Base-by-base conservation (phyloP, 2,113 vertebrate species). In the Astatoreochromis straeleni region DNA sequence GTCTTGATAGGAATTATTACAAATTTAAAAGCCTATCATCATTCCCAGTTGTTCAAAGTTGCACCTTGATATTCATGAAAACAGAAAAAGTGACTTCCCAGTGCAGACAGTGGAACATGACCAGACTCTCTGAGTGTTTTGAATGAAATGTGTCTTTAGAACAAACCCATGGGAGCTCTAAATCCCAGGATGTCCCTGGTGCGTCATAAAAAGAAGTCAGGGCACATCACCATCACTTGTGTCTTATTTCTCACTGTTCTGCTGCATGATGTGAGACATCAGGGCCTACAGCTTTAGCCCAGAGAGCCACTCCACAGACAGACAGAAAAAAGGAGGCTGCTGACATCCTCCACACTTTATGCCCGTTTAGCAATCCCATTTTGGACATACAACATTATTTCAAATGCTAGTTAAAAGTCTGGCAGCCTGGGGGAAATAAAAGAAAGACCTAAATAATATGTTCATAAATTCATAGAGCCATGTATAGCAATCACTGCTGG, bases 141-240 rank as follows among this genome's bases (percentile, higher is more conserved):
- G 90, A 95, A 93, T 91, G 92, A 93, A 92, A 92, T 85, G 90
- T 90, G 90, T 93, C 91, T 92, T 87, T 42, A 51, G 86, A 92
- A 87, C 45, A 88, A 88, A 91, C 90, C 93, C 89, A 73, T 75
- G 85, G 92, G 95, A 91, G 73, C 81, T 83, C 93, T 79, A 63
- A 91, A 89, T 93, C 91, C 88, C 92, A 90, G 90, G 95, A 95
- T 78, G 89, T 92, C 93, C 91, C 91, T 31, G 87, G 90, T 94
- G 93, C 82, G 91, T 95, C 94, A 94, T 92, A 81, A 91, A 88
- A 91, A 88, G 83, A 92, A 94, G 94, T 95, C 95, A 90, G 93
- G 86, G 81, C 90, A 87, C 90, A 95, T 96, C 94, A 95, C 70
- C 93, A 84, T 95, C 95, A 95, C 89, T 93, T 84, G 85, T 87